Evolutionary conservation across 2,113 vertebrate genomes (phyloP).

Genomic region (Cinclus mexicanus): DNA sequence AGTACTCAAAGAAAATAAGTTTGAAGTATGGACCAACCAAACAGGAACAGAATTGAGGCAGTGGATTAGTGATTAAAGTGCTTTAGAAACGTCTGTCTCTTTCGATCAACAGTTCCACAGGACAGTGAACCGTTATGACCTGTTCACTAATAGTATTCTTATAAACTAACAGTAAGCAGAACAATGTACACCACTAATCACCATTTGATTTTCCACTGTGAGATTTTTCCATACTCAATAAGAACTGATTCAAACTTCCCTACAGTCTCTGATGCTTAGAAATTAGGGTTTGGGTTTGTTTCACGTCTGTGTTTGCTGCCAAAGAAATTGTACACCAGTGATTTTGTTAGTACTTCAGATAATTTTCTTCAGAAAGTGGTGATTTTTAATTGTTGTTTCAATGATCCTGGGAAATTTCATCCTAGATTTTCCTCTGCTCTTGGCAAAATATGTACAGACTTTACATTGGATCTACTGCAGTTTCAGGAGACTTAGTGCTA

Average conservation of each 20-base stretch:
- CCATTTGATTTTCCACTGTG: not conserved
- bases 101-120: not conserved
- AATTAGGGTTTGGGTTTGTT: not conserved
- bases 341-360: not conserved
- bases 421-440: not conserved
- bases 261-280: not conserved
- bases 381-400: not conserved
- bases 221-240: not conserved
- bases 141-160: not conserved
- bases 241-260: not conserved
- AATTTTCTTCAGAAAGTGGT: not conserved
- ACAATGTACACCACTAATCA: not conserved
- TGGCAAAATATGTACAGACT: not conserved
- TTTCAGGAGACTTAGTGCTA: not conserved
- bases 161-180: not conserved
- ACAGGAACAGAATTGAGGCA: not conserved
- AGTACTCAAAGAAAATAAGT: not conserved
- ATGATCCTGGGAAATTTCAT: not conserved
- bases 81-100: not conserved
- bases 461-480: not conserved
- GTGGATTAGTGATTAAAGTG: not conserved
- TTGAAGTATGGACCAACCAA: not conserved
- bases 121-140: not conserved
- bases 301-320: not conserved
- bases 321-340: fast-evolving